A percentile compares a stretch with the other conserved stretches of the same genome.
phyloP scores from a whole-genome alignment of 2,113 vertebrate species.

The Onychostoma macrolepis region DNA sequence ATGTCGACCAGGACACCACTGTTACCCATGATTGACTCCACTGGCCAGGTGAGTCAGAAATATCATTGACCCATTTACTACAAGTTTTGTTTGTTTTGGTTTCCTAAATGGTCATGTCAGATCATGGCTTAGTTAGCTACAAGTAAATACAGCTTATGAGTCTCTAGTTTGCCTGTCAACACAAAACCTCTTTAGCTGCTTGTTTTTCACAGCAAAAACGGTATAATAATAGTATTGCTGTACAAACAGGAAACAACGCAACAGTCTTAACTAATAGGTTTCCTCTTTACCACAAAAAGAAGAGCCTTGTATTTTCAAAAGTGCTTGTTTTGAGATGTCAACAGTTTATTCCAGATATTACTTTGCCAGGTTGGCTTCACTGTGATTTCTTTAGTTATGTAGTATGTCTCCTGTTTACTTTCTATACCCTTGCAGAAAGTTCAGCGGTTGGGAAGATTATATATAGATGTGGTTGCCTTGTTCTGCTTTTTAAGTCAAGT shows the following conservation, averaged over 20 bases:
- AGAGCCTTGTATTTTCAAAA: not conserved
- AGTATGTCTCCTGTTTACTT: not conserved
- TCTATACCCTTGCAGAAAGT: not conserved
- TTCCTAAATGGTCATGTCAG: not conserved
- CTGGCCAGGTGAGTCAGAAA: slow-evolving; percentile 54
- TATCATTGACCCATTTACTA: not conserved
- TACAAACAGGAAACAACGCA: not conserved
- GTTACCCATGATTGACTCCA: slow-evolving; percentile 54
- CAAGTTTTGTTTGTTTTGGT: not conserved
- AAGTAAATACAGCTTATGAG: not conserved
- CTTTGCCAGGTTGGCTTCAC: not conserved
- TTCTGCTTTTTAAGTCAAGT: not conserved
- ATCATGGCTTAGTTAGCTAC: not conserved
- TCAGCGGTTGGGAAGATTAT: not conserved
- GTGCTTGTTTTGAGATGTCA: not conserved
- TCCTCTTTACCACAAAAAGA: not conserved
- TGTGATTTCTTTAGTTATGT: not conserved
- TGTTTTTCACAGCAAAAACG: not conserved
- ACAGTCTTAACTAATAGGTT: not conserved
- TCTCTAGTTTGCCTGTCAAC: not conserved
- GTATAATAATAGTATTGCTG: not conserved
- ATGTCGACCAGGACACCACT: slow-evolving; percentile 61
- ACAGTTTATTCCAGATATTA: not conserved
- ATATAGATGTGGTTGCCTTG: not conserved
- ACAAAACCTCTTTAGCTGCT: slow-evolving; percentile 25